Evolutionary conservation across 2,888 invertebrate genomes (phyloP), one percentile per base, ranked within the genome.

Genomic region (Zaprionus obscuricornis): DNA sequence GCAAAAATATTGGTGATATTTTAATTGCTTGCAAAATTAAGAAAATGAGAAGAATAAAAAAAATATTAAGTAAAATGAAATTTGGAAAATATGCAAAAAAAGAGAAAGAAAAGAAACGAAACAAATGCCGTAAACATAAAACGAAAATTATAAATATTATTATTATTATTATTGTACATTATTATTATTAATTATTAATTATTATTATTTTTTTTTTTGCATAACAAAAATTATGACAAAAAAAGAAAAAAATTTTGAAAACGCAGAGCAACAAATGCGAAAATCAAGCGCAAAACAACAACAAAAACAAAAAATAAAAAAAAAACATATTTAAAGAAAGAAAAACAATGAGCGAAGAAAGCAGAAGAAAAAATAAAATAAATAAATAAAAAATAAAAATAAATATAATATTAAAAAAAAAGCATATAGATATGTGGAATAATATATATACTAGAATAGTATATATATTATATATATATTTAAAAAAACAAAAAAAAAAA

Each of bases 1-100:
- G 66, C 72, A 65, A 75, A 82, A 75, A 73, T 72, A 86, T 86
- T 85, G 86, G 85, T 83, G 86, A 85, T 83, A 86, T 85, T 86
- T 86, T 67, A 70, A 83, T 66, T 64, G 69, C 67, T 82, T 69
- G 51, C 24, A 50, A 49, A 29, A 24, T n/a, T n/a, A n/a, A n/a
- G n/a, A n/a, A n/a, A n/a, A 22, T n/a, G 24, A 33, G 14, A 17
- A 31, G 27, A 43, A 18, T 34, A 47, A 8, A 27, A 5, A 18
- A 14, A 43, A 5, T 31, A 17, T 11, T 14, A 40, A n/a, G n/a
- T 7, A 24, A 27, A 59, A 22, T 17, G 26, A 20, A 31, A 31
- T 24, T 39, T n/a, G 14, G 18, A 11, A 42, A 42, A 33, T 20
- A 43, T 26, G 24, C n/a, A 36, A 24, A 14, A 46, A 27, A 24